phyloP scores from a whole-genome alignment of 2,888 invertebrate species.

The Anthoptus insignis region DNA sequence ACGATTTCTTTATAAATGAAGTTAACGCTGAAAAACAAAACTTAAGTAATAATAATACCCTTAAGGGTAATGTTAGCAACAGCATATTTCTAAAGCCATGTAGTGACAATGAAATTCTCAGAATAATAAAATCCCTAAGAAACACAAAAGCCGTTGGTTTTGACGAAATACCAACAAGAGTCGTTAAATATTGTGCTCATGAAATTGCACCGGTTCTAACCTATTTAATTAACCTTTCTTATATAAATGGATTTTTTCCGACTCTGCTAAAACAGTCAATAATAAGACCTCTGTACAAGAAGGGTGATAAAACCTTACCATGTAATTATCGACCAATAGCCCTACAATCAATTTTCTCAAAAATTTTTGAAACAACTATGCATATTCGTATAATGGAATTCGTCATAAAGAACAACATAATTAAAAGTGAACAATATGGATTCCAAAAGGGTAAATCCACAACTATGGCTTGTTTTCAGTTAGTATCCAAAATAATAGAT shows the following conservation, averaged over 20 bases:
- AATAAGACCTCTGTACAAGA: conserved; percentile 14
- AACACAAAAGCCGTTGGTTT: background rate
- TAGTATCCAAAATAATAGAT: background rate
- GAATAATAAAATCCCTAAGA: background rate
- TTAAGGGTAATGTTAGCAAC: too few relatives aligned
- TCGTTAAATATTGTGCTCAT: background rate
- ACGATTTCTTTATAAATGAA: too few relatives aligned
- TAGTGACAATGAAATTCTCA: background rate
- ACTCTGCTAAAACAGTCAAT: background rate
- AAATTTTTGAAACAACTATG: conserved; percentile 20
- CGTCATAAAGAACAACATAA: conserved; percentile 8
- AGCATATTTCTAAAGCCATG: background rate
- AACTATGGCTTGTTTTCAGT: conserved; percentile 7
- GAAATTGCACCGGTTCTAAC: background rate
- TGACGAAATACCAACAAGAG: background rate
- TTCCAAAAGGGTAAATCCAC: conserved; percentile 13
- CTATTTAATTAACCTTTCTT: background rate
- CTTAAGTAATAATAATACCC: background rate
- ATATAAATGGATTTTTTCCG: background rate
- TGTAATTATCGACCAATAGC: conserved; percentile 16
- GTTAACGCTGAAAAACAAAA: too few relatives aligned
- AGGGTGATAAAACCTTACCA: background rate
- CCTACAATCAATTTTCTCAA: background rate
- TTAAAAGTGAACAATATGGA: conserved; percentile 12
- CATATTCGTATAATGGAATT: background rate